Evolutionary conservation across 2,888 invertebrate genomes (phyloP).

Genomic region (Bugulina stolonifera): DNA sequence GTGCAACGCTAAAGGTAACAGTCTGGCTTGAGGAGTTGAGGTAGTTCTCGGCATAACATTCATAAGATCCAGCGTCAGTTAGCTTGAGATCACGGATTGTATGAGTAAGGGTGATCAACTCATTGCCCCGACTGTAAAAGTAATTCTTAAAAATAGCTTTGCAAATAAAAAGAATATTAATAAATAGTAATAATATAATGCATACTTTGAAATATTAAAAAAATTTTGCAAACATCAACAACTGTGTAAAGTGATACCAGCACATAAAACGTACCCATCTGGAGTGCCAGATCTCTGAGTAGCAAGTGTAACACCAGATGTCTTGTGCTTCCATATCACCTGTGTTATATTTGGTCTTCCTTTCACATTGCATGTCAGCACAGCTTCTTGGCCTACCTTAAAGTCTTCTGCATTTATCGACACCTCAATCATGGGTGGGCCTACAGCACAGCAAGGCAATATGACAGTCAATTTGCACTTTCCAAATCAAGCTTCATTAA

Average conservation of each 20-base stretch:
- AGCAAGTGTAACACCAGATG: not conserved
- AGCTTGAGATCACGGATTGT: not conserved
- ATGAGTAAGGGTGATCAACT: not conserved
- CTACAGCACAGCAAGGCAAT: too few relatives aligned
- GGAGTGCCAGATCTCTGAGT: not conserved
- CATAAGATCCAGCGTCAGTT: not conserved
- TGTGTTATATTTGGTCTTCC: constrained; percentile 5
- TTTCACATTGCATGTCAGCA: not conserved
- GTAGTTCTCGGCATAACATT: not conserved
- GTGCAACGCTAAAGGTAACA: not conserved
- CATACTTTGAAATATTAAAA: not conserved
- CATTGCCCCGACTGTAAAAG: constrained; percentile 16
- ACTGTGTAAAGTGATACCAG: not conserved
- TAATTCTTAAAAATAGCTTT: too few relatives aligned
- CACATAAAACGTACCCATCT: not conserved
- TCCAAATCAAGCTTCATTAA: too few relatives aligned
- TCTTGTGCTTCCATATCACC: not conserved
- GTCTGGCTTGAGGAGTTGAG: constrained; percentile 16
- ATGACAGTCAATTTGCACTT: too few relatives aligned
- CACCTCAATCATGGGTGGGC: not conserved
- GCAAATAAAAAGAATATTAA: too few relatives aligned
- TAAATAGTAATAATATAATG: too few relatives aligned
- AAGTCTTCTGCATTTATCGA: not conserved
- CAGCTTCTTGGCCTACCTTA: not conserved
- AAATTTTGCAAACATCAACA: not conserved